Percentiles rank a stretch among this genome's conserved stretches.
These are phyloP conservation scores for Macrobrachium nipponense DNA, from an alignment of 1,140 invertebrate species.

Conservation along the genomic window DNA sequence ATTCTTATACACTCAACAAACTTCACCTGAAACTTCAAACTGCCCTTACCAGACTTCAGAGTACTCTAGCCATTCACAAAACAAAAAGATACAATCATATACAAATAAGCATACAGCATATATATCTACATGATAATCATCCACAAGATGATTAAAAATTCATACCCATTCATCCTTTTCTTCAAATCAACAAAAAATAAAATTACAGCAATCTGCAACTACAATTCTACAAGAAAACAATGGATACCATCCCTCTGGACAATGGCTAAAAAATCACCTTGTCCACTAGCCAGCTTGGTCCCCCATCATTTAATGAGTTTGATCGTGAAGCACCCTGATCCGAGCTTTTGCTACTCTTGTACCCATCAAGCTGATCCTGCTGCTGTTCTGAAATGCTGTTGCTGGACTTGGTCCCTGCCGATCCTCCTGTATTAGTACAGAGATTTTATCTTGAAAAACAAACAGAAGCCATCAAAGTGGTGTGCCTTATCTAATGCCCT, in stretches of 20 bases:
- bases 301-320: constrained; percentile 39
- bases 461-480: no score
- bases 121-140: no score
- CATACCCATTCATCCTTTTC: no score
- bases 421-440: constrained; percentile 26
- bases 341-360: constrained; percentile 26
- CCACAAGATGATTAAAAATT: no score
- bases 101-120: no score
- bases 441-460: no score
- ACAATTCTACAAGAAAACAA: constrained; percentile 4
- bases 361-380: constrained; percentile 20
- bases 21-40: no score
- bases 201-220: neutral
- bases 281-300: constrained; percentile 51
- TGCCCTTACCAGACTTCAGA: no score
- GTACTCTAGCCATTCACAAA: no score
- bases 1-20: no score
- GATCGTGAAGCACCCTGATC: constrained; percentile 30
- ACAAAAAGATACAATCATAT: no score
- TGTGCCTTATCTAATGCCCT: no score
- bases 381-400: constrained; percentile 33
- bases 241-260: neutral
- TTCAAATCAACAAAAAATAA: neutral
- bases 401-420: constrained; percentile 24
- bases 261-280: constrained; percentile 22